These are phyloP conservation scores for Aplochiton taeniatus DNA, from an alignment of 2,797 vertebrate species.

Conservation along the genomic window DNA sequence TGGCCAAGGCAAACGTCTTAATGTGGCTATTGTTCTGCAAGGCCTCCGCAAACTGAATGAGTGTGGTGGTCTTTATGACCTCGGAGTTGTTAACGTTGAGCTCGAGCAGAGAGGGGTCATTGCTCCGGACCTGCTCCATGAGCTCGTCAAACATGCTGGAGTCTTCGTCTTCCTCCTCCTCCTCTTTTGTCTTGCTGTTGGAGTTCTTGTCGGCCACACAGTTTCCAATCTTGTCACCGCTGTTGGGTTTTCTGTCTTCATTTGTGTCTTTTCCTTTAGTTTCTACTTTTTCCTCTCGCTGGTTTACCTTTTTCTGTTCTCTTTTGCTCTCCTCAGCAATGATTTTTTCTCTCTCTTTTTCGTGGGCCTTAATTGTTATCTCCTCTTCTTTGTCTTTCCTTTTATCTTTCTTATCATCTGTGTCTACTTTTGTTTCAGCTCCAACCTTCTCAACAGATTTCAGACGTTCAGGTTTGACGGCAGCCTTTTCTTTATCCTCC, in stretches of 20 bases:
- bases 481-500: constrained; percentile 55
- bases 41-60: constrained; percentile 90
- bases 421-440: constrained; percentile 41
- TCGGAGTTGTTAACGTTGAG: constrained; percentile 98
- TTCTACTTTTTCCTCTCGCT: constrained; percentile 27
- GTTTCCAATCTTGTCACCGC: constrained; percentile 51
- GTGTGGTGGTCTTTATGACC: constrained; percentile 90
- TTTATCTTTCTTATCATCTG: constrained; percentile 55
- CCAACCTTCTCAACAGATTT: constrained; percentile 44
- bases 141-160: constrained; percentile 93
- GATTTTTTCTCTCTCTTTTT: neutral
- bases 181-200: constrained; percentile 60
- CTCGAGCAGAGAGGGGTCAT: constrained; percentile 82
- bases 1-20: constrained; percentile 89
- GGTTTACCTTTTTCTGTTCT: constrained; percentile 9
- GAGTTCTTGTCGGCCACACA: constrained; percentile 57
- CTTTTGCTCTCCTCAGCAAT: constrained; percentile 34
- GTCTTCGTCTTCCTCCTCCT: constrained; percentile 80
- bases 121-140: constrained; percentile 84
- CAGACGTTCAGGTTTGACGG: constrained; percentile 48
- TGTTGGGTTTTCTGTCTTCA: constrained; percentile 6
- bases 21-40: constrained; percentile 86
- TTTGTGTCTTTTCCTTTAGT: constrained; percentile 50
- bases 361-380: constrained; percentile 14
- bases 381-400: constrained; percentile 27